phyloP scores from a whole-genome alignment of 2,888 invertebrate genomes.

The Philonicus albiceps region DNA sequence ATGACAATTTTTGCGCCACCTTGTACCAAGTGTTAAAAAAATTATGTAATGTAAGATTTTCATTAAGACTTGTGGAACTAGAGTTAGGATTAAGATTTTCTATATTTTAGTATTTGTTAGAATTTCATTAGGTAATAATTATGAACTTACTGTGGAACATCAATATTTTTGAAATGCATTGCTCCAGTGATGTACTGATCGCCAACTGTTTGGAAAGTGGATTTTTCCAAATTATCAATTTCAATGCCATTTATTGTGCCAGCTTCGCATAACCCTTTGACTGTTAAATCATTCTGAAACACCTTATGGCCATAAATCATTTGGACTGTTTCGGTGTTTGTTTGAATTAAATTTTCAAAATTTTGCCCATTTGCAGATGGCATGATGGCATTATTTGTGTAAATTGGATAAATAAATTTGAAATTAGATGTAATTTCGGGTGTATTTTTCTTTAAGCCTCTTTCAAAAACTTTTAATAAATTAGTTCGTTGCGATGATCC shows the following conservation, averaged over 20 bases:
- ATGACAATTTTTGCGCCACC: too few species aligned
- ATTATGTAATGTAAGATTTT: too few species aligned
- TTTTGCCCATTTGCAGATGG: slow-evolving; percentile 61
- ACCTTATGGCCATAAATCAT: slow-evolving; percentile 65
- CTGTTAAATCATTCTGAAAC: slow-evolving; percentile 61
- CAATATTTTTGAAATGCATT: slow-evolving; percentile 60
- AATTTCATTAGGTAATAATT: too few species aligned
- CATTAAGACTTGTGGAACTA: too few species aligned
- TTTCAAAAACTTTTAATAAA: slow-evolving; percentile 50
- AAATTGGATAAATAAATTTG: slow-evolving; percentile 40
- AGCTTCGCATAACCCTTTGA: slow-evolving; percentile 61
- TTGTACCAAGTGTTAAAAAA: too few species aligned
- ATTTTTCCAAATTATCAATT: slow-evolving; percentile 60
- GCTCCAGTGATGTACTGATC: slow-evolving; percentile 64
- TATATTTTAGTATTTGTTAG: too few species aligned
- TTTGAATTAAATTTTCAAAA: slow-evolving; percentile 58
- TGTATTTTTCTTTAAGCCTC: slow-evolving; percentile 52
- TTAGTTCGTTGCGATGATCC: slow-evolving; percentile 51
- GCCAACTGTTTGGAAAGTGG: slow-evolving; percentile 60
- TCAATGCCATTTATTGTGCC: slow-evolving; percentile 64
- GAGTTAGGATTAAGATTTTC: too few species aligned
- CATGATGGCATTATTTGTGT: slow-evolving; percentile 55
- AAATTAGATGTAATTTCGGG: slow-evolving; percentile 53
- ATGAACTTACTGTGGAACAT: slow-evolving; percentile 53
- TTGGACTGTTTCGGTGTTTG: slow-evolving; percentile 60